These are phyloP conservation scores for Phaenicophaeus curvirostris DNA, from an alignment of 2,797 vertebrate genomes.

Conservation along the genomic window DNA sequence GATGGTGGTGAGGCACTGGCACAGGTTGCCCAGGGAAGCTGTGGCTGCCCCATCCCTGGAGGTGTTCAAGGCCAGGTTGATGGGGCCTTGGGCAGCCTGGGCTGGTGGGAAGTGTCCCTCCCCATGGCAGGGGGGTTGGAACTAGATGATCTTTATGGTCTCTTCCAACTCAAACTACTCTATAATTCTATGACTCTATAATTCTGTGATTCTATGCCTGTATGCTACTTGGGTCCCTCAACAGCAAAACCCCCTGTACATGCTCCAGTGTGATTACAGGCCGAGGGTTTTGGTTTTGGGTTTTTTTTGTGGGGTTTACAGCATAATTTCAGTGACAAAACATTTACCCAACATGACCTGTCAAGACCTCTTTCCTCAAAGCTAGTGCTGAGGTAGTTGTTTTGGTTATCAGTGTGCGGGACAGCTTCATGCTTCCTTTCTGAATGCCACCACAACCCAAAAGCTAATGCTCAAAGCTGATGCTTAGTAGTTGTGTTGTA, in stretches of 20 bases:
- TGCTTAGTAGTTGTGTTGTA: not conserved
- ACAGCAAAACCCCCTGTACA: accelerated
- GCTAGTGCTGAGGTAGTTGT: not conserved
- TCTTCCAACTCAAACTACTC: too few species aligned
- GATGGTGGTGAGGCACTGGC: too few species aligned
- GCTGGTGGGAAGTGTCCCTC: too few species aligned
- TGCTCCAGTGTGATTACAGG: accelerated
- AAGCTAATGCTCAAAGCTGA: not conserved
- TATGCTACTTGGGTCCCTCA: accelerated
- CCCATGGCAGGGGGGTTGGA: too few species aligned
- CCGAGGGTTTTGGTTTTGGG: accelerated
- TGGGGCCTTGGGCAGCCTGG: too few species aligned
- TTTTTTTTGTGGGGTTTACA: not conserved
- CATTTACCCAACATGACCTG: accelerated
- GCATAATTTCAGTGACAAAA: accelerated
- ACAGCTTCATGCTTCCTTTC: accelerated
- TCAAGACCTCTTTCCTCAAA: accelerated
- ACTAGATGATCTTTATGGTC: too few species aligned
- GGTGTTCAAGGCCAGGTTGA: too few species aligned
- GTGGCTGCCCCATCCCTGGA: too few species aligned
- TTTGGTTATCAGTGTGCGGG: not conserved
- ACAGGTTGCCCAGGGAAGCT: too few species aligned
- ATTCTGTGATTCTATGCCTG: not conserved
- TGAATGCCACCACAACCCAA: accelerated
- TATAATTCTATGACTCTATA: too few species aligned